A percentile compares a stretch with the other conserved stretches of the same genome.
These are phyloP conservation scores for Paradoxurus hermaphroditus DNA, from an alignment of 2,113 vertebrate species.

Conservation along the genomic window DNA sequence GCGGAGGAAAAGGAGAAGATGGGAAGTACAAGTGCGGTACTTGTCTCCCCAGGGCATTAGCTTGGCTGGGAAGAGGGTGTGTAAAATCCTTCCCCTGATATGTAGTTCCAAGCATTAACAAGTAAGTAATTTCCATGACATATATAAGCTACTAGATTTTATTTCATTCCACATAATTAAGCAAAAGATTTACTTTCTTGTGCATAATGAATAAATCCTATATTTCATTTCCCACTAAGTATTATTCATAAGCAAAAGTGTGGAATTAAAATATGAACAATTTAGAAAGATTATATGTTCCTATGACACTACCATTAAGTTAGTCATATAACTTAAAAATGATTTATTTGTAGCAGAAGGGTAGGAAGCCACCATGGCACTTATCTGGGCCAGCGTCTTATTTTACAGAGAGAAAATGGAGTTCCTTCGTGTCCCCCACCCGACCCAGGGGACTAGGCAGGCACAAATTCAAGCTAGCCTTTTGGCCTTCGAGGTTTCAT, in stretches of 20 bases:
- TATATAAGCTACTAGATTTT: neutral
- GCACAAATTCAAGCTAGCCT: neutral
- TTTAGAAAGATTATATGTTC: neutral
- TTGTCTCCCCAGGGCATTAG: neutral
- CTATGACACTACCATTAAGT: neutral
- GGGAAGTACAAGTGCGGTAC: neutral
- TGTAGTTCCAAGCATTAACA: neutral
- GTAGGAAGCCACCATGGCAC: neutral
- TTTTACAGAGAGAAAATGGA: neutral
- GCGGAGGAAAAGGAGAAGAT: neutral
- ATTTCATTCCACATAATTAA: neutral
- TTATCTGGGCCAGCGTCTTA: neutral
- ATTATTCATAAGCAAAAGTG: neutral
- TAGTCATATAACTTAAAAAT: neutral
- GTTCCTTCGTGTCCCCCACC: fast-evolving
- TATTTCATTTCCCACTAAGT: neutral
- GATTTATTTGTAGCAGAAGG: neutral
- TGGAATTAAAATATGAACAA: neutral
- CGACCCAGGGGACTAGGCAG: neutral
- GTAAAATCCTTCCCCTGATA: neutral
- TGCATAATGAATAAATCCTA: neutral
- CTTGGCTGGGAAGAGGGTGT: neutral
- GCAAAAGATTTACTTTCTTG: neutral
- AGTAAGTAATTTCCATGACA: neutral
- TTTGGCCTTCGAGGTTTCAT: neutral